Percentiles rank a stretch among this genome's conserved stretches.
Evolutionary conservation across 2,113 vertebrate genomes (phyloP).

Genomic region (Malaclemys terrapin): DNA sequence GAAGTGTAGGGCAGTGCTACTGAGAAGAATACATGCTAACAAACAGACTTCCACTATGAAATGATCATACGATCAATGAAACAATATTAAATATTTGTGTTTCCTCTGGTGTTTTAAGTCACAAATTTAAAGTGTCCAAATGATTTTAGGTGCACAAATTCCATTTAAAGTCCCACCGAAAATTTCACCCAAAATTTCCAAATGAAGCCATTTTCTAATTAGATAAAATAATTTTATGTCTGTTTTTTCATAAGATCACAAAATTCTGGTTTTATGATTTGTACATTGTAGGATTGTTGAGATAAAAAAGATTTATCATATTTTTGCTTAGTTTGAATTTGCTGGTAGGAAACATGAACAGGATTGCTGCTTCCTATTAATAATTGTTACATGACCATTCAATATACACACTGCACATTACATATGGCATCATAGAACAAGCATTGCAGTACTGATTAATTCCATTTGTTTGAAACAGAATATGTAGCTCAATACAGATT

Average conservation of each 20-base stretch:
- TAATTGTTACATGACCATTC: background rate
- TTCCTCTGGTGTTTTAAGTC: background rate
- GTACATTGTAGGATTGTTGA: background rate
- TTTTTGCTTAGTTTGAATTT: background rate
- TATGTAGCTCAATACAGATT: background rate
- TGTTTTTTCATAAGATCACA: background rate
- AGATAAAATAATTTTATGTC: background rate
- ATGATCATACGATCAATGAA: background rate
- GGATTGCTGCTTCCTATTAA: background rate
- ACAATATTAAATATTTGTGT: background rate
- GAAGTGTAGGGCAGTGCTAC: background rate
- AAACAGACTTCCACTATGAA: background rate
- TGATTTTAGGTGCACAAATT: background rate
- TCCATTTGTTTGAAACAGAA: background rate
- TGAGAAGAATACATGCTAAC: background rate
- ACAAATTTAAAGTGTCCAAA: background rate
- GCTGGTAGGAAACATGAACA: background rate
- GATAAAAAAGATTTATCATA: background rate
- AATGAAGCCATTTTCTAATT: background rate
- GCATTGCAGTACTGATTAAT: background rate
- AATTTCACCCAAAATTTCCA: background rate
- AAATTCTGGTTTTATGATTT: rapidly evolving
- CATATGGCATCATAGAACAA: background rate
- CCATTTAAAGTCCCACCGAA: background rate
- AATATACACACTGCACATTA: background rate